A percentile compares a stretch with the other conserved stretches of the same genome.
Conservation (phyloP, 2,797 vertebrate species). For the Silurus aristotelis region DNA sequence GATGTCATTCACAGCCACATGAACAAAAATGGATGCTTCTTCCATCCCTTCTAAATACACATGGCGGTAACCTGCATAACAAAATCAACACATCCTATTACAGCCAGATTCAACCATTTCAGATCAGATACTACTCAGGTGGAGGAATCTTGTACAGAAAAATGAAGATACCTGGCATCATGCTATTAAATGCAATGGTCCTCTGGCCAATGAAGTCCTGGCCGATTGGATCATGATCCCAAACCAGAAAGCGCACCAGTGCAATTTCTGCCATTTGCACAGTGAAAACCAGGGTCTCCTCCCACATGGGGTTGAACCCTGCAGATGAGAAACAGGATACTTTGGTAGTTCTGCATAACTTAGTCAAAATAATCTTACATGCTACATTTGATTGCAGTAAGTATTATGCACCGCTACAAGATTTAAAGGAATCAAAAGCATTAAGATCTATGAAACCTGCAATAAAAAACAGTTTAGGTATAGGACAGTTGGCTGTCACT, state of each 20-base stretch:
- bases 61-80: slow-evolving; percentile 76
- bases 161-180: slow-evolving; percentile 86
- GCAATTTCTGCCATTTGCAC: slow-evolving; percentile 92
- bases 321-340: slow-evolving; percentile 47
- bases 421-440: not conserved
- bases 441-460: not conserved
- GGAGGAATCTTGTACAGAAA: not conserved
- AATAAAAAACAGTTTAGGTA: not conserved
- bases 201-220: slow-evolving; percentile 97
- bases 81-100: slow-evolving; percentile 1
- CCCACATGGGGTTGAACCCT: slow-evolving; percentile 99
- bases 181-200: slow-evolving; percentile 91
- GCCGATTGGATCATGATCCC: slow-evolving; percentile 98
- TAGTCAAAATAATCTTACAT: not conserved
- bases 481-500: slow-evolving; percentile 49
- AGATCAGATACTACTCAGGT: not conserved
- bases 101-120: not conserved
- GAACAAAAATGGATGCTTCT: slow-evolving; percentile 97
- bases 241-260: slow-evolving; percentile 92
- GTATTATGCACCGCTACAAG: no score
- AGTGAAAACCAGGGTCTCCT: slow-evolving; percentile 92
- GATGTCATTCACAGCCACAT: slow-evolving; percentile 92
- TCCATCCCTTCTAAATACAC: slow-evolving; percentile 98
- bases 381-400: not conserved
- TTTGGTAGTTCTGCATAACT: not conserved